These are phyloP conservation scores for Equus quagga DNA, from an alignment of 2,113 vertebrate species.

Conservation along the genomic window DNA sequence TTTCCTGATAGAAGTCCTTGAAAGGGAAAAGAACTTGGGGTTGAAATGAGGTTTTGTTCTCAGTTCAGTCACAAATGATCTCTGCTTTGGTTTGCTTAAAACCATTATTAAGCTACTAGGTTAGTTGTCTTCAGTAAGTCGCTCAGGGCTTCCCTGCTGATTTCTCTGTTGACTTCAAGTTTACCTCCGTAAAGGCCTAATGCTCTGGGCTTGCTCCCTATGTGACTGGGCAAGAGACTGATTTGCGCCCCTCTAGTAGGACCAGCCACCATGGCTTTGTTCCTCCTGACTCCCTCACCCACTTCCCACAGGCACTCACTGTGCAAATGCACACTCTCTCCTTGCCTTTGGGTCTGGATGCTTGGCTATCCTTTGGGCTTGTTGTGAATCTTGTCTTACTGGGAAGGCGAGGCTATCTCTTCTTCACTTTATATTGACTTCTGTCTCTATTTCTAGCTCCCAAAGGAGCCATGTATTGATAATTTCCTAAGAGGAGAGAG, in stretches of 20 bases:
- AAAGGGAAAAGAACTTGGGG: background rate
- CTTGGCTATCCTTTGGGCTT: background rate
- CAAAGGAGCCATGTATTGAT: background rate
- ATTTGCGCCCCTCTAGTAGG: background rate
- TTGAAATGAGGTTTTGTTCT: conserved; percentile 32
- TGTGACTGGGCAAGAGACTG: background rate
- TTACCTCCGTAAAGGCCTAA: background rate
- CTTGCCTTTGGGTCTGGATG: background rate
- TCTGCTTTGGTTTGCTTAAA: background rate
- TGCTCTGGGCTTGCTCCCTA: background rate
- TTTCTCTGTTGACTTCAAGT: background rate
- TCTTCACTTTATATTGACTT: background rate
- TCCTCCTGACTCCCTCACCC: background rate
- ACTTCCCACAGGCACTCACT: background rate
- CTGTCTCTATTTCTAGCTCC: background rate
- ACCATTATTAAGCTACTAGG: background rate
- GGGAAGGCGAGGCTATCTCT: background rate
- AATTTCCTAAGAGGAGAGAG: background rate
- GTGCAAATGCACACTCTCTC: background rate
- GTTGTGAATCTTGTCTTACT: background rate
- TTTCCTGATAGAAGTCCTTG: background rate
- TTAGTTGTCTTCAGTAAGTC: background rate
- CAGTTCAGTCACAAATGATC: background rate
- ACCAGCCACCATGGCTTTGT: background rate
- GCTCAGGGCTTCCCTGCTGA: background rate